Evolutionary conservation across 2,888 invertebrate species (phyloP).

Genomic region (Lycophotia porphyrea): DNA sequence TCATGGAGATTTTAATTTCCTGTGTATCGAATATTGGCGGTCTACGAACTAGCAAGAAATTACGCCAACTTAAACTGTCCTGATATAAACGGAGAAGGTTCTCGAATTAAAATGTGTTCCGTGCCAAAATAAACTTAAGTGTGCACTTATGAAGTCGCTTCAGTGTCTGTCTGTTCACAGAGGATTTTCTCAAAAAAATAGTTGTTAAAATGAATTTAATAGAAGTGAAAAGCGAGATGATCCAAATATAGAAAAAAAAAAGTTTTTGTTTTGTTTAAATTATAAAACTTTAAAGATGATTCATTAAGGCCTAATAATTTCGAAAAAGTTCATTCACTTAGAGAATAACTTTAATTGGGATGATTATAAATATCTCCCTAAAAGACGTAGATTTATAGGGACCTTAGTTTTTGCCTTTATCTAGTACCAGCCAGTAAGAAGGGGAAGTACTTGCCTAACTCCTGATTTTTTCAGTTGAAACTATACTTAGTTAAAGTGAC

Average conservation of each 20-base stretch:
- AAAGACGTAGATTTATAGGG: not conserved
- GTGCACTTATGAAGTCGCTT: not conserved
- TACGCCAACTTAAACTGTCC: not conserved
- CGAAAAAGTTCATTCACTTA: not conserved
- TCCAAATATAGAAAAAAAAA: too few species aligned
- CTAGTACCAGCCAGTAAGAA: not conserved
- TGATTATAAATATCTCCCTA: not conserved
- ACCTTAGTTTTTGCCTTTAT: not conserved
- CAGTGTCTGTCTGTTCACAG: not conserved
- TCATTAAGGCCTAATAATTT: not conserved
- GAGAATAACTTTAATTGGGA: not conserved
- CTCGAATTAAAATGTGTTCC: not conserved
- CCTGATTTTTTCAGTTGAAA: not conserved
- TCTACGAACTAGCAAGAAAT: slow-evolving; percentile 2
- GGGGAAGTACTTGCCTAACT: not conserved
- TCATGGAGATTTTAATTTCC: slow-evolving; percentile 27
- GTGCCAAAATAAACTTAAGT: slow-evolving; percentile 19
- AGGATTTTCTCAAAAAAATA: not conserved
- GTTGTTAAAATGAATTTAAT: not conserved
- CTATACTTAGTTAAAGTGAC: not conserved
- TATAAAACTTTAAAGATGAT: slow-evolving; percentile 3
- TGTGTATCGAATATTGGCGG: not conserved
- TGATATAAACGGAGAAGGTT: slow-evolving; percentile 15
- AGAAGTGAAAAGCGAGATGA: not conserved
- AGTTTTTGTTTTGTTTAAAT: not conserved